Conservation (phyloP, 2,797 vertebrate genomes). For the Enteromius radiatus region DNA sequence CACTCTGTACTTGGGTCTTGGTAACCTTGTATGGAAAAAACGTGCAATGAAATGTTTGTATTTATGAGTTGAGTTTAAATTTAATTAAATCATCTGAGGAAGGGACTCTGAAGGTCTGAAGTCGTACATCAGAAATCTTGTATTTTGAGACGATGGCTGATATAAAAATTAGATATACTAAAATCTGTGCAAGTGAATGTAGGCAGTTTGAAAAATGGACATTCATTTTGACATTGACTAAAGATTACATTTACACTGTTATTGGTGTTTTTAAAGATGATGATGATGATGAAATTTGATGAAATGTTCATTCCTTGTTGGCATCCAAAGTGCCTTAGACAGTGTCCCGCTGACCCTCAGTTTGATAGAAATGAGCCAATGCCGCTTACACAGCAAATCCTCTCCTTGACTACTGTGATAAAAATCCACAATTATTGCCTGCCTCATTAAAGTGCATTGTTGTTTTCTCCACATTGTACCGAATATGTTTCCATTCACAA, state of each 20-base stretch:
- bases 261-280: neutral
- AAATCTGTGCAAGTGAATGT: neutral
- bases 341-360: neutral
- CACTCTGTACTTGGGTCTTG: neutral
- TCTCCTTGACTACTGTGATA: neutral
- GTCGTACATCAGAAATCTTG: neutral
- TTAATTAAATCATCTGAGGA: neutral
- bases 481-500: slow-evolving; percentile 27
- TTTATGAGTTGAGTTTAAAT: neutral
- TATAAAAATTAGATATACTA: neutral
- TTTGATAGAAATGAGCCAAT: slow-evolving; percentile 4
- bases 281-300: neutral
- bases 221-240: neutral
- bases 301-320: neutral
- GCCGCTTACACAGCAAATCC: slow-evolving; percentile 6
- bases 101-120: neutral
- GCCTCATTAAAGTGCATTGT: slow-evolving; percentile 33
- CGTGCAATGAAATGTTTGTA: neutral
- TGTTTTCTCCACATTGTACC: slow-evolving; percentile 31
- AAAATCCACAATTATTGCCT: slow-evolving; percentile 22
- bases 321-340: neutral
- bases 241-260: neutral
- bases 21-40: neutral
- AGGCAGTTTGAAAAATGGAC: neutral
- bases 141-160: neutral